Evolutionary conservation across 2,113 vertebrate species (phyloP).

Genomic region (Alexandromys fortis): DNA sequence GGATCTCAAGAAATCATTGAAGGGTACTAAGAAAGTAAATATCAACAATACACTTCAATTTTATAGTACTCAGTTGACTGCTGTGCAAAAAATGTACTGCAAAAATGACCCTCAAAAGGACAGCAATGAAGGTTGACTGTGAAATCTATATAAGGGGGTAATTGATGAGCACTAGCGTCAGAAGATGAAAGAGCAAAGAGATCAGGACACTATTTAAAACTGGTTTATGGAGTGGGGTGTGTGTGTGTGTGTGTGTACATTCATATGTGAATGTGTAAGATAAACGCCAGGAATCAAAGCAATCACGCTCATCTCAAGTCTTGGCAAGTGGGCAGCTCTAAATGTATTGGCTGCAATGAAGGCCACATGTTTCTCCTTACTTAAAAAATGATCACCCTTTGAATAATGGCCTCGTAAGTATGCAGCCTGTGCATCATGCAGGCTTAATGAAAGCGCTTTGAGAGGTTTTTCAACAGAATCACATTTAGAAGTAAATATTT

Average conservation of each 20-base stretch:
- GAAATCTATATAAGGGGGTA: neutral
- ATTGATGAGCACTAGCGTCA: neutral
- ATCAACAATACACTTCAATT: neutral
- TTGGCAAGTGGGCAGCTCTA: conserved; percentile 53
- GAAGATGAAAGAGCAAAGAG: neutral
- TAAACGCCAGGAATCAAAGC: conserved; percentile 34
- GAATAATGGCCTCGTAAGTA: conserved; percentile 67
- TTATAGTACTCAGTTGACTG: neutral
- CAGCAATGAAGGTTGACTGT: neutral
- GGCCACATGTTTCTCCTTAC: conserved; percentile 69
- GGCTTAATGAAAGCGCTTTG: conserved; percentile 71
- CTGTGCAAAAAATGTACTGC: neutral
- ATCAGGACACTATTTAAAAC: neutral
- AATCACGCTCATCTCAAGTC: conserved; percentile 28
- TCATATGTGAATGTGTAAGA: neutral
- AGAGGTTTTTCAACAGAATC: conserved; percentile 74
- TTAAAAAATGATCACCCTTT: conserved; percentile 70
- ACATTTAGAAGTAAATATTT: conserved; percentile 78
- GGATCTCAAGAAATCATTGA: neutral
- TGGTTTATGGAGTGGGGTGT: neutral
- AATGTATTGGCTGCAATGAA: conserved; percentile 57
- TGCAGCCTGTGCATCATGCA: conserved; percentile 51
- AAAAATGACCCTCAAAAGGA: neutral
- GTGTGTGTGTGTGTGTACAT: neutral
- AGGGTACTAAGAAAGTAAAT: neutral